Evolutionary conservation across 1,140 invertebrate species (phyloP).

Genomic region (Periplaneta americana): DNA sequence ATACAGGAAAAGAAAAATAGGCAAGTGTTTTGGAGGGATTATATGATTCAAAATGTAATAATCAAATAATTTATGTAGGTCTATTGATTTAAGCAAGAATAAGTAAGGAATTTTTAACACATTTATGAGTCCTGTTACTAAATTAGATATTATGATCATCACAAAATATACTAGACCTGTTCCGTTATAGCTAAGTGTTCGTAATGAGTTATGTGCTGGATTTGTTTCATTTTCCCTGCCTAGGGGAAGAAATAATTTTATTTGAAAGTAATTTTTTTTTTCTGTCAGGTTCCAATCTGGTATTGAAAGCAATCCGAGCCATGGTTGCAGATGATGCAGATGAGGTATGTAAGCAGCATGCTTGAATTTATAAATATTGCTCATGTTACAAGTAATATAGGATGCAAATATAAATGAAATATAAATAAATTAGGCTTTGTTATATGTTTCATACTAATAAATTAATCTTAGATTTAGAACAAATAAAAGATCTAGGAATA

Average conservation of each 20-base stretch:
- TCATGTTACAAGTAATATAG: neutral
- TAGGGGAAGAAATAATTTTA: neutral
- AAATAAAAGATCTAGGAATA: too few relatives aligned
- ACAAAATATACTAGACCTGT: neutral
- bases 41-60: neutral
- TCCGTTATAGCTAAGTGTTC: too few relatives aligned
- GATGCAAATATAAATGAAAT: neutral
- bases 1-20: constrained; percentile 91
- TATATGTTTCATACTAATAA: neutral
- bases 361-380: neutral
- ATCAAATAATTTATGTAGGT: constrained; percentile 10
- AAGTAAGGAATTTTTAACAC: too few relatives aligned
- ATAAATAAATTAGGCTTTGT: neutral
- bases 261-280: constrained; percentile 15
- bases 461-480: too few relatives aligned
- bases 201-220: neutral
- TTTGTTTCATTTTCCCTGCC: neutral
- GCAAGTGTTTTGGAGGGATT: constrained; percentile 41
- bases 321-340: constrained; percentile 95
- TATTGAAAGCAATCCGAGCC: constrained; percentile 60
- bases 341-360: constrained; percentile 66
- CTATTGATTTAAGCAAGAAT: too few relatives aligned
- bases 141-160: too few relatives aligned
- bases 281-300: constrained; percentile 52
- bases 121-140: too few relatives aligned